Base-by-base conservation (phyloP, 2,113 vertebrate species). In the Bombycilla garrulus region DNA sequence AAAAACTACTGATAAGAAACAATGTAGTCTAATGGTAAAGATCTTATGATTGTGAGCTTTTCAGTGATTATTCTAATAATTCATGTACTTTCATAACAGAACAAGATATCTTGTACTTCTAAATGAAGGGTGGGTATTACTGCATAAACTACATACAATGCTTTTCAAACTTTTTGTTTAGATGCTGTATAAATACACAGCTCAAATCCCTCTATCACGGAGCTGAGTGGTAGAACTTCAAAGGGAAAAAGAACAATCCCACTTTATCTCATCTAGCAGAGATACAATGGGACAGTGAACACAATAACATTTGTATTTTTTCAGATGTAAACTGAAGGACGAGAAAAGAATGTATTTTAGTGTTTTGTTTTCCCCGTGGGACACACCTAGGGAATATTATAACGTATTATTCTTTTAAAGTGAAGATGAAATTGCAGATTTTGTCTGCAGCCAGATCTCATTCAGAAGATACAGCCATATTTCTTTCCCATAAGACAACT, bases 1-100 rank as follows among this genome's bases (percentile, higher is more conserved):
- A 94, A 85, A 94, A 91, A 53, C 60, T 58, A 26, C 81, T 47
- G 93, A 91, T 96, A 91, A 80, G 76, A 57, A 91, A 93, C 93
- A 97, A 95, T 92, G 93, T 35, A 53, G n/a, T 53, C 26, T 77
- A 76, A 86, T 44, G 64, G 73, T 83, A 95, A 62, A 88, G 84
- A 76, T 76, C 47, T 86, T 62, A 47, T 19, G 92, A 97, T 89
- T 95, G 78, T 64, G 92, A 50, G 67, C 77, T 82, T 93, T 96
- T 82, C 62, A 94, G 53, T 62, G 88, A 65, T 92, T 26, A 31
- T 33, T 89, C 23, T 20, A 83, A 79, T 95, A 90, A 82, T 56
- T 87, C 65, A 94, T 2, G 15, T 94, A n/a, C 56, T 86, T 80
- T 69, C 93, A 54, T 81, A 87, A 90, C 57, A 83, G 85, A 95